Base-by-base conservation (phyloP, 2,888 invertebrate genomes). In the Microctonus aethiopoides region DNA sequence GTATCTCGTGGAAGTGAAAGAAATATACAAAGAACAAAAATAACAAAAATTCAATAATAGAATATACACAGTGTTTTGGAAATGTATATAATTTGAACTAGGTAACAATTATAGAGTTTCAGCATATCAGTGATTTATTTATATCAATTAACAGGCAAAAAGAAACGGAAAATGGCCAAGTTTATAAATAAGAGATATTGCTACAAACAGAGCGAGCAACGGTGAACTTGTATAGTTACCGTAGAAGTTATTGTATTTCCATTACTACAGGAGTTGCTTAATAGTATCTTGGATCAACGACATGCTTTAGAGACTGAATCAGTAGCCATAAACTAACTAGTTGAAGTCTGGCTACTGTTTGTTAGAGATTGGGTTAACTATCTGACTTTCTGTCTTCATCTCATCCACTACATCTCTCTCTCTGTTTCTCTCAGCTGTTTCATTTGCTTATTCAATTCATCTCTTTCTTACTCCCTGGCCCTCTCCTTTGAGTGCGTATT, bases 111-210 rank as follows among this genome's bases (percentile, higher is more conserved):
- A 56, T 68, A 39, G 41, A 62, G 10, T 11, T 62, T 16, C 29
- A 26, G 16, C 24, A 20, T 62, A 61, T 46, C 10, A 16, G 29
- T 46, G 67, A 29, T 75, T 77, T 80, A 80, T 81, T 81, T 79
- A 78, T 80, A 80, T 80, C 80, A 78, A 78, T 79, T 80, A 77
- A n/a, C n/a, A n/a, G n/a, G n/a, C n/a, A n/a, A n/a, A n/a, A n/a
- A n/a, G n/a, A 74, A 77, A 79, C 75, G 77, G 75, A 77, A 77
- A 76, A 71, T 62, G 54, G 13, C 24, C 71, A 57, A 61, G 64
- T 46, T 46, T 60, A n/a, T n/a, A 64, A 54, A 52, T 59, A 63
- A 32, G 34, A 60, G 68, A 64, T 39, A 70, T 56, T 61, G 72
- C 32, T 20, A 56, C 46, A 16, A 46, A 46, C 46, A 62, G 59